Evolutionary conservation across 2,888 invertebrate species (phyloP).

Genomic region (Rhopalosiphum nymphaeae): DNA sequence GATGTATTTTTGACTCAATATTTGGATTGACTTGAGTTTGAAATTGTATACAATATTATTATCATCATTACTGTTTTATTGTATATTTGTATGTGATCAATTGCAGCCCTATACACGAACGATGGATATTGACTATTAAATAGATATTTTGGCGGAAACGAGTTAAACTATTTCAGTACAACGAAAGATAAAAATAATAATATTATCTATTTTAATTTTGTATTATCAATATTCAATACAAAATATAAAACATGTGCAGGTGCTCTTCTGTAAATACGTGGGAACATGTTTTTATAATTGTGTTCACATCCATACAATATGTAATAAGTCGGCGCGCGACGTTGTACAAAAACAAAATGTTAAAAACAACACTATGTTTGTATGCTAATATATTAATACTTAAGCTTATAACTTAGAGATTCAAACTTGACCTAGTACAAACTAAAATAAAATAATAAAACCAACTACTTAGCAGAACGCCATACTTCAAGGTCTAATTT

Average conservation of each 20-base stretch:
- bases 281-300: not conserved
- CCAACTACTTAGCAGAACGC: not conserved
- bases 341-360: not conserved
- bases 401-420: not conserved
- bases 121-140: not conserved
- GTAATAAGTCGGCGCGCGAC: not conserved
- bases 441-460: not conserved
- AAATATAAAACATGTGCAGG: not conserved
- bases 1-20: too few species aligned
- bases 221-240: not conserved
- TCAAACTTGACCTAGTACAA: slow-evolving; percentile 50
- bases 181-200: not conserved
- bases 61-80: too few species aligned
- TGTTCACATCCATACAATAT: not conserved
- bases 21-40: too few species aligned
- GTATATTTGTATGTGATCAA: too few species aligned
- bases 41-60: too few species aligned
- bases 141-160: not conserved
- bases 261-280: not conserved
- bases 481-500: slow-evolving; percentile 6
- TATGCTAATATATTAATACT: not conserved
- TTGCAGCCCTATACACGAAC: not conserved
- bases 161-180: not conserved
- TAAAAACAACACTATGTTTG: not conserved
- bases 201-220: not conserved